Evolutionary conservation across 2,888 invertebrate species (phyloP), one percentile per base, ranked within the genome.

Genomic region (Philaethria dido): DNA sequence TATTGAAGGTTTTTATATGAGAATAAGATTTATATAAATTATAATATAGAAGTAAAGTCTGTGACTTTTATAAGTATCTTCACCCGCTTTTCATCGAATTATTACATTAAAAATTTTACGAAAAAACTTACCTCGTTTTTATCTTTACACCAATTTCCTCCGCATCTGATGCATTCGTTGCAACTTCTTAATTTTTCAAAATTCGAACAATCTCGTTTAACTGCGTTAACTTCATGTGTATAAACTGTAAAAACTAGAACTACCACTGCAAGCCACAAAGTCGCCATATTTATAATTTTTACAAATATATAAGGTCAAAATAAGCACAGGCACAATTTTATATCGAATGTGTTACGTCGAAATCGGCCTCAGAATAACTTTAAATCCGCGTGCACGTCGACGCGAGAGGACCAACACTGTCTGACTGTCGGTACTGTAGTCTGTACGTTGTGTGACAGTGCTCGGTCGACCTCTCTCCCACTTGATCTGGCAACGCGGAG

Each of bases 91-190:
- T 54, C 33, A 54, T 44, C 33, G 11, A 1, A 16, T 22, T 20
- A 4, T 13, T 13, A 1, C 33, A 9, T 8, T 4, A 47, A 18
- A 47, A n/a, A 36, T 25, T 16, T 50, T 1, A 48, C 20, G 18
- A 47, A 22, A 44, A 47, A 54, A n/a, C 81, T 78, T 75, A 88
- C 87, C 75, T 71, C 71, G 62, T 62, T 60, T 20, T 73, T 77
- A 65, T 81, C 73, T 18, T 77, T 84, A 77, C 92, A 92, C 91
- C 91, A 92, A 45, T 74, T 64, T 39, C 80, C 83, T 59, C 84
- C 87, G 70, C 84, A 85, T 78, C 86, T 79, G 69, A 89, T 80
- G 76, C 92, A 92, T 71, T 86, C 82, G 74, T 90, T 79, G 81
- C 92, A 92, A 71, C 73, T 82, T 64, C 69, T 74, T 64, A 79